These are phyloP conservation scores for Micrasema minimum DNA, from an alignment of 1,140 invertebrate genomes.

Conservation along the genomic window DNA sequence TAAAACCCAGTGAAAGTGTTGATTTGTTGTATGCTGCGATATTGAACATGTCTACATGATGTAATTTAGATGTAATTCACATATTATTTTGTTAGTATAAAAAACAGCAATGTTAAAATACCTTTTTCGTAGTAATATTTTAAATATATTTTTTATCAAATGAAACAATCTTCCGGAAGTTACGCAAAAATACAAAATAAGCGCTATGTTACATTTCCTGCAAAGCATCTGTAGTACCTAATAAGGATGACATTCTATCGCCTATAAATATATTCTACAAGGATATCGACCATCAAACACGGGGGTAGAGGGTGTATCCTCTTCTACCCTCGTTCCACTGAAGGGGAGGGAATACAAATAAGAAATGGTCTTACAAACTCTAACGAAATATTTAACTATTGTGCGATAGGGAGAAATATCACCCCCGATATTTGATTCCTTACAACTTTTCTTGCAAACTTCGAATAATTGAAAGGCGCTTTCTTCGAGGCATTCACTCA, in stretches of 20 bases:
- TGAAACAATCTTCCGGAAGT: too few species aligned
- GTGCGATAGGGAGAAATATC: slow-evolving; percentile 10
- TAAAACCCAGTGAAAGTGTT: too few species aligned
- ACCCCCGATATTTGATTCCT: slow-evolving; percentile 10
- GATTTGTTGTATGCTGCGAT: too few species aligned
- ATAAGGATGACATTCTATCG: slow-evolving; percentile 33
- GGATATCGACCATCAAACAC: slow-evolving; percentile 38
- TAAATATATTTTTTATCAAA: too few species aligned
- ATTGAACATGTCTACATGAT: too few species aligned
- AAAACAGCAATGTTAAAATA: too few species aligned
- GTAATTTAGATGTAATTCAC: too few species aligned
- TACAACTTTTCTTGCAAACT: slow-evolving; percentile 7
- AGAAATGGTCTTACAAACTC: slow-evolving; percentile 35
- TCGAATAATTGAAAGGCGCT: slow-evolving; percentile 25
- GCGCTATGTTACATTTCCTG: neutral
- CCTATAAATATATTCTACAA: slow-evolving; percentile 38
- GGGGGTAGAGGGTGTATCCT: slow-evolving; percentile 16
- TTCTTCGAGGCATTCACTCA: neutral
- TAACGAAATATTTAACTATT: slow-evolving; percentile 39
- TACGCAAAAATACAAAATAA: too few species aligned
- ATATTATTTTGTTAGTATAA: too few species aligned
- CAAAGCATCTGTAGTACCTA: neutral
- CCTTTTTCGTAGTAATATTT: too few species aligned
- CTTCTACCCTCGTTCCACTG: neutral
- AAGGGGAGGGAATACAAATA: slow-evolving; percentile 32